Conservation (phyloP, 2,113 vertebrate genomes). For the Psittacus erithacus region DNA sequence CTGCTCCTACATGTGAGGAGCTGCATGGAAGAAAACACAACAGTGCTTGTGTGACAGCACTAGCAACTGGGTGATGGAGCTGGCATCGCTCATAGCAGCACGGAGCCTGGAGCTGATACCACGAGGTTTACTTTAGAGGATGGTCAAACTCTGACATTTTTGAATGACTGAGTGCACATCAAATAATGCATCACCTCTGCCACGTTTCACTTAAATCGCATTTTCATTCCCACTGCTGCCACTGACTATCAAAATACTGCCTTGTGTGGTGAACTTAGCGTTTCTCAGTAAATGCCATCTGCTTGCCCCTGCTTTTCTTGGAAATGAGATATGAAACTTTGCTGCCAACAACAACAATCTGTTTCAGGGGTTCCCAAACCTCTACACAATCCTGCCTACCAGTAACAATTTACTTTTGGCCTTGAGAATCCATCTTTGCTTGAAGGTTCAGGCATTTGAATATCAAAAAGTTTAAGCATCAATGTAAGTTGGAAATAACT, state of each 20-base stretch:
- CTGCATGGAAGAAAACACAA: conserved; percentile 51
- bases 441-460: background rate
- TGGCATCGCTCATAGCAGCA: background rate
- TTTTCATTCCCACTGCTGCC: background rate
- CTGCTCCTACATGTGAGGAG: conserved; percentile 31
- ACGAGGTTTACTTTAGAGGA: background rate
- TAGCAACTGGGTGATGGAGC: background rate
- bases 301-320: background rate
- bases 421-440: background rate
- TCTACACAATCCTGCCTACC: background rate
- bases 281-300: background rate
- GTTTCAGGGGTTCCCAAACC: background rate
- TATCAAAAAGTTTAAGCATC: background rate
- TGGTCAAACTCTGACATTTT: background rate
- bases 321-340: background rate
- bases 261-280: background rate
- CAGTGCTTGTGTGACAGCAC: conserved; percentile 47
- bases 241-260: background rate
- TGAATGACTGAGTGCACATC: background rate
- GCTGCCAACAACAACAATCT: accelerated
- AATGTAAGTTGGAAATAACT: background rate
- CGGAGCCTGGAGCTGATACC: background rate
- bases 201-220: background rate
- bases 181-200: background rate
- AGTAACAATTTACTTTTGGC: background rate